Percentiles rank a stretch among this genome's conserved stretches.
These are phyloP conservation scores for Gopherus evgoodei DNA, from an alignment of 2,113 vertebrate species.

Conservation along the genomic window DNA sequence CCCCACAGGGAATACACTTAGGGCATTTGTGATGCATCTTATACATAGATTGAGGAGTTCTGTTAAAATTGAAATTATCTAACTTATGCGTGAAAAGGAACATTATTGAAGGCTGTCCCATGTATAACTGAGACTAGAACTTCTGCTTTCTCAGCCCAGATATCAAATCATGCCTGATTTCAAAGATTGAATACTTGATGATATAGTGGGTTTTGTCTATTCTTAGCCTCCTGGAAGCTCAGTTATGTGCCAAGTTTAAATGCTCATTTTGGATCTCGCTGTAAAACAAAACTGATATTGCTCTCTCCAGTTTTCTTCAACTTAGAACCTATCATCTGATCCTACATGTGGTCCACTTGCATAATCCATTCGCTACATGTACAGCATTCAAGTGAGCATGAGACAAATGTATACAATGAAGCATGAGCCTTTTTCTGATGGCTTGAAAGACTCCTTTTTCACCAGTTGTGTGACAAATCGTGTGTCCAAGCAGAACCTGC, in stretches of 20 bases:
- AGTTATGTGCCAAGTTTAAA: neutral
- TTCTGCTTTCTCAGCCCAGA: neutral
- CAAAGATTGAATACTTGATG: neutral
- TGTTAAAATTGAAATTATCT: neutral
- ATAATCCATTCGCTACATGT: neutral
- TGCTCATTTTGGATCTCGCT: neutral
- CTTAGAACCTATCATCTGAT: neutral
- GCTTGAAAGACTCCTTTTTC: neutral
- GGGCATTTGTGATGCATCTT: neutral
- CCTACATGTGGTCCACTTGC: neutral
- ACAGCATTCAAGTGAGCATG: neutral
- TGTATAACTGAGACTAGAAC: neutral
- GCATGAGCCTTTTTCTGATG: neutral
- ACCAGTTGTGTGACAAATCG: neutral
- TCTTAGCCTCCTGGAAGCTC: neutral
- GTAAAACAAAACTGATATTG: neutral
- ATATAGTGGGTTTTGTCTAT: neutral
- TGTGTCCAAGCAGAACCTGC: neutral
- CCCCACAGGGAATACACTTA: neutral
- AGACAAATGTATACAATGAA: neutral
- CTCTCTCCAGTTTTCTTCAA: neutral
- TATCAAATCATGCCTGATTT: neutral
- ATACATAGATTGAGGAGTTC: neutral
- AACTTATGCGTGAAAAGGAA: neutral
- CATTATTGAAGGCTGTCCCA: neutral